Percentiles rank a stretch among this genome's conserved stretches.
These are phyloP conservation scores for Prosopocoilus inquinatus DNA, from an alignment of 2,888 invertebrate genomes.

Conservation along the genomic window DNA sequence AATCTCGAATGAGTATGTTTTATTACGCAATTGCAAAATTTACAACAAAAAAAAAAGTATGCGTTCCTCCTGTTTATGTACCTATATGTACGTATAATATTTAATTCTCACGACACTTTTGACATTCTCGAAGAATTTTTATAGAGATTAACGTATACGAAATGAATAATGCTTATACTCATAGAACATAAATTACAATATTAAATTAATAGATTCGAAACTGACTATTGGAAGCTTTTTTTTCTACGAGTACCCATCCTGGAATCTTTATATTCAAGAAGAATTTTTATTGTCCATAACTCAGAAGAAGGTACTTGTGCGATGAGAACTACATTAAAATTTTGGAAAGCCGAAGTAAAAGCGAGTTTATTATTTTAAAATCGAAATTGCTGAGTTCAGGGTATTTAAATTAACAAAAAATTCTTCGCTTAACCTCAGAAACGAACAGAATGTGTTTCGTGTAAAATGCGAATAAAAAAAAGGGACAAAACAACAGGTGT, in stretches of 20 bases:
- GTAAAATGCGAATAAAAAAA: no score
- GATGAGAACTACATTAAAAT: no score
- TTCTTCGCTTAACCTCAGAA: no score
- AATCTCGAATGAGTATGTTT: no score
- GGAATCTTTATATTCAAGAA: constrained; percentile 4
- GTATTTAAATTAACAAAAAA: no score
- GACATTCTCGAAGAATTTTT: constrained; percentile 8
- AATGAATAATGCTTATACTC: constrained; percentile 7
- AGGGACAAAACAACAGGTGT: not conserved
- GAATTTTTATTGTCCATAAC: constrained; percentile 6
- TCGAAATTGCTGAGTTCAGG: no score
- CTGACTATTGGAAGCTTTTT: not conserved
- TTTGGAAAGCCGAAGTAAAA: no score
- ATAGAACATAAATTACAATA: constrained; percentile 7
- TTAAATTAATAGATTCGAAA: constrained; percentile 12
- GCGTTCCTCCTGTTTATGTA: constrained; percentile 10
- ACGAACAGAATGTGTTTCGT: no score
- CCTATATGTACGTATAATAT: not conserved
- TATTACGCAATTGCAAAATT: no score
- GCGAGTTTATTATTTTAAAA: no score
- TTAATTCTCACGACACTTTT: constrained; percentile 1
- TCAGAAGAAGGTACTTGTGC: not conserved
- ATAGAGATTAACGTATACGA: constrained; percentile 5
- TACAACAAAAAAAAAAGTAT: no score
- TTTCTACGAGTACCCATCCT: not conserved